Conservation (phyloP, 2,888 invertebrate genomes). For the Zonitis immaculata region DNA sequence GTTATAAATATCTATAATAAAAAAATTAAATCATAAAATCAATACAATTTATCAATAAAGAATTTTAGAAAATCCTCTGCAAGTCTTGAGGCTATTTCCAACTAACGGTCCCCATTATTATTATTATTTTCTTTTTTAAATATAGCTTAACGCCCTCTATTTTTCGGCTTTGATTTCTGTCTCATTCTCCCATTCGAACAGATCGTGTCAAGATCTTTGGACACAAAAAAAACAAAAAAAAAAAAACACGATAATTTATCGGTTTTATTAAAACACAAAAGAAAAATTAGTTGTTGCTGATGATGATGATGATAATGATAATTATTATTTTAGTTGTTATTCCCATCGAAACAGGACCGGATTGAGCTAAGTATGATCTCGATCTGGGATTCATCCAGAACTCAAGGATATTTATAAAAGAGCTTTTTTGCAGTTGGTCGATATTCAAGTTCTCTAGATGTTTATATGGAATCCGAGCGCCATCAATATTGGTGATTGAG, state of each 20-base stretch:
- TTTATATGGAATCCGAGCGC: too few species aligned
- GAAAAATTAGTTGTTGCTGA: too few species aligned
- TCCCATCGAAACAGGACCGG: neutral
- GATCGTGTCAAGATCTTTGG: neutral
- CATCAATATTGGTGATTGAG: too few species aligned
- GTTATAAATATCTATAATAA: conserved; percentile 10
- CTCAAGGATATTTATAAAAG: too few species aligned
- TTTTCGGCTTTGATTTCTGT: neutral
- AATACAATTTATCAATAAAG: conserved; percentile 7
- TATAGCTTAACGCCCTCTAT: neutral
- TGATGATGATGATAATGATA: too few species aligned
- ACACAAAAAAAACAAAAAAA: too few species aligned
- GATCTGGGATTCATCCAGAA: too few species aligned
- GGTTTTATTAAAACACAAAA: too few species aligned
- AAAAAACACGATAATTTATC: neutral
- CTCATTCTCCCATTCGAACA: neutral
- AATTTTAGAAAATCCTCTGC: conserved; percentile 6
- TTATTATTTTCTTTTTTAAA: neutral
- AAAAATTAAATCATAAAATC: conserved; percentile 5
- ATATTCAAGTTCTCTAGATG: too few species aligned
- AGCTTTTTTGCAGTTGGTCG: too few species aligned
- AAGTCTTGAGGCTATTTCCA: neutral
- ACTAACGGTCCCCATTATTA: neutral
- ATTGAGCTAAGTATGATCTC: too few species aligned
- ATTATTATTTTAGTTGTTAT: too few species aligned